Percentiles rank a stretch among this genome's conserved stretches.
Evolutionary conservation across 2,113 vertebrate species (phyloP).

Genomic region (Emydura subglobosa): DNA sequence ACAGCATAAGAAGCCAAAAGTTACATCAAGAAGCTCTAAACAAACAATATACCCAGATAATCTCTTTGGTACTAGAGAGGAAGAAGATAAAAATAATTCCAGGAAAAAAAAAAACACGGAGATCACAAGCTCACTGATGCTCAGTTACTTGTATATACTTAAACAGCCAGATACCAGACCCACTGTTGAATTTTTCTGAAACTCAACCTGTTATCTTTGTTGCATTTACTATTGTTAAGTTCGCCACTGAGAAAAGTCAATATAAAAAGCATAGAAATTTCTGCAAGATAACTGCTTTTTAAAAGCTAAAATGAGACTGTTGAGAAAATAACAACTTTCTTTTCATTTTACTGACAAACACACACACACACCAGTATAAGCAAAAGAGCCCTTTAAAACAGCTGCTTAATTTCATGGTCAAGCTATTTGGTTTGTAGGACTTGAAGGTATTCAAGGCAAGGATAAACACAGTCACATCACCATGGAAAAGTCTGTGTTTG

Average conservation of each 20-base stretch:
- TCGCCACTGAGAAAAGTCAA: not conserved
- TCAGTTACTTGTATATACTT: not conserved
- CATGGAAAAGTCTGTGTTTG: not conserved
- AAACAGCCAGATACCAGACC: not conserved
- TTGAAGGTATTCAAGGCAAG: slow-evolving; percentile 16
- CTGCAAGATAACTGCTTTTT: not conserved
- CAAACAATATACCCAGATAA: not conserved
- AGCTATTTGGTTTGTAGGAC: slow-evolving; percentile 36
- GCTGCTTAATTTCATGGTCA: slow-evolving; percentile 43
- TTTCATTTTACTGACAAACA: not conserved
- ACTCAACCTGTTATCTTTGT: not conserved
- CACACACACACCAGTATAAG: not conserved
- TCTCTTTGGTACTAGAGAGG: not conserved
- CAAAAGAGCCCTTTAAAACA: not conserved
- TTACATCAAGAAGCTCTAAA: not conserved
- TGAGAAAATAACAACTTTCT: not conserved
- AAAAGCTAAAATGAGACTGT: not conserved
- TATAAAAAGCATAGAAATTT: not conserved
- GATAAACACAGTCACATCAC: slow-evolving; percentile 44
- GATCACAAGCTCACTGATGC: not conserved
- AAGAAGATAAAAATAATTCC: not conserved
- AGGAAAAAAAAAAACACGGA: not conserved
- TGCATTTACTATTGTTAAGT: too few relatives aligned
- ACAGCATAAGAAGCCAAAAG: not conserved
- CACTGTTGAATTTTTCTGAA: not conserved